A percentile compares a stretch with the other conserved stretches of the same genome.
phyloP scores from a whole-genome alignment of 1,140 invertebrate genomes.

The Chlorops oryzae region DNA sequence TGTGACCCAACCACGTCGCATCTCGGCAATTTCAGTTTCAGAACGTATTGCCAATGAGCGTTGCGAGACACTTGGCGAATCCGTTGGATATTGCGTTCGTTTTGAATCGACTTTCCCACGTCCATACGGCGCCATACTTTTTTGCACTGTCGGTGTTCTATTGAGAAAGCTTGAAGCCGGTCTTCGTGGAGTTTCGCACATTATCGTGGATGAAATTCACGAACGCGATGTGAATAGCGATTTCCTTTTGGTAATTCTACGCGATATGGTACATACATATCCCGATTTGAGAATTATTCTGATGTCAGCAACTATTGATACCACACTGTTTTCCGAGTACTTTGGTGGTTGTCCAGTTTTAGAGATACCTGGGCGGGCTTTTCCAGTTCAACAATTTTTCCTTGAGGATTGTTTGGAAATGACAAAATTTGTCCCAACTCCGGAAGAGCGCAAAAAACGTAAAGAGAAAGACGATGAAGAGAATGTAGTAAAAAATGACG shows the following conservation, averaged over 20 bases:
- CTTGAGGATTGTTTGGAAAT: conserved; percentile 83
- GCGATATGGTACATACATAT: conserved; percentile 87
- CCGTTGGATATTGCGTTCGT: conserved; percentile 85
- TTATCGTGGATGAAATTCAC: conserved; percentile 96
- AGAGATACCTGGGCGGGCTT: conserved; percentile 72
- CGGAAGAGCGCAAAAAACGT: conserved; percentile 63
- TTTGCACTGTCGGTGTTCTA: conserved; percentile 92
- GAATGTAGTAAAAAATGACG: conserved; percentile 48
- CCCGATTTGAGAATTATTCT: conserved; percentile 86
- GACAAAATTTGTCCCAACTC: conserved; percentile 70
- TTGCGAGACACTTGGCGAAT: conserved; percentile 73
- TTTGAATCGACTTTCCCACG: conserved; percentile 85
- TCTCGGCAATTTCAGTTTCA: conserved; percentile 90
- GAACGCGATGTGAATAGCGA: conserved; percentile 95
- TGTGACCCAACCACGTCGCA: conserved; percentile 89
- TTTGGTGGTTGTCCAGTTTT: conserved; percentile 79
- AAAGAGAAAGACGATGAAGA: conserved; percentile 62
- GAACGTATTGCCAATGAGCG: conserved; percentile 85
- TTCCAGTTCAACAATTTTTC: conserved; percentile 81
- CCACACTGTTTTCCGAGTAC: conserved; percentile 81
- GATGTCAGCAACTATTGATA: conserved; percentile 97
- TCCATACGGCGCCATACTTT: conserved; percentile 87
- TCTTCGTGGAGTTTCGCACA: conserved; percentile 80
- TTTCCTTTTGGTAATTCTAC: conserved; percentile 87
- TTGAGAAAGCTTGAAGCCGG: conserved; percentile 85